Base-by-base conservation (phyloP, 1,140 invertebrate species). In the Drosophila burlai region DNA sequence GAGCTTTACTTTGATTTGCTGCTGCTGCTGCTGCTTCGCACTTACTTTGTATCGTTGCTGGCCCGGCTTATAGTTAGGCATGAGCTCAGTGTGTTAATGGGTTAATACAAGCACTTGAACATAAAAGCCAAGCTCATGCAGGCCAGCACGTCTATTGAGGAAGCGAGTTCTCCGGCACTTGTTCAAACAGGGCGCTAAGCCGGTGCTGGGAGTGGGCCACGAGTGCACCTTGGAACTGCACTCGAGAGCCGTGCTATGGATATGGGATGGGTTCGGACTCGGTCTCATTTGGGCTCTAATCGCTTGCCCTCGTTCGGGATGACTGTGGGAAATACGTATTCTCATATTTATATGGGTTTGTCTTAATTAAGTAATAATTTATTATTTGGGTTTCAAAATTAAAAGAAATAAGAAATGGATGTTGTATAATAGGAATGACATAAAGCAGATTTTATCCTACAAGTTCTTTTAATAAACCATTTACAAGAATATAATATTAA, bases 31-130 rank as follows among this genome's bases (percentile, higher is more conserved):
- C 18, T 15, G 47, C 47, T 52, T 46, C n/a, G 34, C 55, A 42
- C 54, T 16, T 47, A 62, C 54, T 21, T 72, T 73, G 54, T 71
- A 55, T 71, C 54, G 54, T 47, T 63, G 52, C 62, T 43, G 58
- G 31, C 59, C 73, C 31, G 40, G 50, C 46, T 59, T 76, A 81
- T 67, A 64, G 78, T 85, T 78, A 81, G 69, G 34, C 69, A 86
- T 86, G 79, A 86, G 78, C 74, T 86, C 83, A 85, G 82, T 72
- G 47, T 69, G 54, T 73, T 85, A 78, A 84, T 81, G 81, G 73
- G 83, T 84, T 84, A 84, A 80, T 76, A 61, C 64, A 58, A 76
- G 59, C 40, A 83, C 83, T 72, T 80, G 61, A 76, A 81, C 82
- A 84, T 73, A 81, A 81, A 59, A 59, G 65, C 69, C 69, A 52